Evolutionary conservation across 2,888 invertebrate genomes (phyloP).

Genomic region (Pristionchus fissidentatus): DNA sequence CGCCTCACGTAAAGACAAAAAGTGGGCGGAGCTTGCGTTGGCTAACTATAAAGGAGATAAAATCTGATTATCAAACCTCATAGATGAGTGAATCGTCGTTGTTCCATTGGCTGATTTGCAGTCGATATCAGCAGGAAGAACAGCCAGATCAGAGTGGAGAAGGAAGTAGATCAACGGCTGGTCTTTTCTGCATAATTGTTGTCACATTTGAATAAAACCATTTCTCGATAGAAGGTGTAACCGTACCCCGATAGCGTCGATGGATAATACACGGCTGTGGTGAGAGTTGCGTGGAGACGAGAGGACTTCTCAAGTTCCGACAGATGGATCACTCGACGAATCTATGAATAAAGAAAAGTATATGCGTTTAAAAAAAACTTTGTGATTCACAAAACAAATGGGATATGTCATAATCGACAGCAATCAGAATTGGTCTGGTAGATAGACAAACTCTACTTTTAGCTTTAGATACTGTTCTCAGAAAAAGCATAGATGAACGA

Average conservation of each 20-base stretch:
- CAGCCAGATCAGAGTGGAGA: constrained; percentile 34
- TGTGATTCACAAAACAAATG: not conserved
- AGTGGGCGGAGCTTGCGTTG: too few relatives aligned
- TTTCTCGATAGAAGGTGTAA: not conserved
- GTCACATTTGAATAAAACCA: not conserved
- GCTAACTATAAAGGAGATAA: not conserved
- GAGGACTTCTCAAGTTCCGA: constrained; percentile 35
- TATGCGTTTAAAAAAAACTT: not conserved
- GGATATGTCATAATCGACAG: too few relatives aligned
- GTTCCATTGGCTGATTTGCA: constrained; percentile 46
- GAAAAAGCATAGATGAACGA: not conserved
- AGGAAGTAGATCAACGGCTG: constrained; percentile 22
- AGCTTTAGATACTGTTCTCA: not conserved
- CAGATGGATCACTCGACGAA: constrained; percentile 37
- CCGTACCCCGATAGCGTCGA: constrained; percentile 1
- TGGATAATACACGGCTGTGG: constrained; percentile 44
- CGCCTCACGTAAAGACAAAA: too few relatives aligned
- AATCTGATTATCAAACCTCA: constrained; percentile 7
- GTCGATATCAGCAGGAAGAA: constrained; percentile 27
- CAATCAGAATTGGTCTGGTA: too few relatives aligned
- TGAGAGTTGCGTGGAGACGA: not conserved
- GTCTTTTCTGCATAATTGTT: constrained; percentile 7
- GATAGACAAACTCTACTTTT: too few relatives aligned
- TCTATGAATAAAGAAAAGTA: not conserved
- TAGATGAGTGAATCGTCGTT: not conserved